phyloP scores from a whole-genome alignment of 1,140 invertebrate genomes.

The Drosophila sproati region DNA sequence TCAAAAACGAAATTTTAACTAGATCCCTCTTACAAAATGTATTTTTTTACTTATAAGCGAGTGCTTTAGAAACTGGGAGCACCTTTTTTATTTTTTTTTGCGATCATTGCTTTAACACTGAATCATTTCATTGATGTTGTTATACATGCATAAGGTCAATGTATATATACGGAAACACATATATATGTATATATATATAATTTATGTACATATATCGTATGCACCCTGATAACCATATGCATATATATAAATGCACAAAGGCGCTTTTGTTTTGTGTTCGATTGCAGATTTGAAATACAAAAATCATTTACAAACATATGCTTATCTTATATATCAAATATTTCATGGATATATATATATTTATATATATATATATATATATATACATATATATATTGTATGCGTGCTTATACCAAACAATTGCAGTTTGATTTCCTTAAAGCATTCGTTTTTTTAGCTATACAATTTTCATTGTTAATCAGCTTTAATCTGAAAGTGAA shows the following conservation, averaged over 20 bases:
- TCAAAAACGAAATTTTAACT: too few relatives aligned
- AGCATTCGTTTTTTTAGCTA: slow-evolving; percentile 15
- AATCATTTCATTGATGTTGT: too few relatives aligned
- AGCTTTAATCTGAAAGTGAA: slow-evolving; percentile 43
- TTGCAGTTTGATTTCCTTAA: slow-evolving; percentile 4
- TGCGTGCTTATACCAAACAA: slow-evolving; percentile 3
- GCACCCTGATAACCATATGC: not conserved
- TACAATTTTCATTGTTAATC: slow-evolving; percentile 5
- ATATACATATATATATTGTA: too few relatives aligned
- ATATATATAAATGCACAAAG: not conserved
- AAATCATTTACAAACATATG: not conserved
- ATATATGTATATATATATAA: not conserved
- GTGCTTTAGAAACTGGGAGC: too few relatives aligned
- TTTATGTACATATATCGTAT: not conserved
- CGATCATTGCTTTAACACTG: too few relatives aligned
- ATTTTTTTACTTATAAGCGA: too few relatives aligned
- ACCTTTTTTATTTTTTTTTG: too few relatives aligned
- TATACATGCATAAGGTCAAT: too few relatives aligned
- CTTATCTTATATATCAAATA: not conserved
- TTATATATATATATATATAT: not conserved
- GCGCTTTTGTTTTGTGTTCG: slow-evolving; percentile 8
- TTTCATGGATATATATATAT: not conserved
- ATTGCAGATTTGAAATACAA: slow-evolving; percentile 2
- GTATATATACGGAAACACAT: not conserved
- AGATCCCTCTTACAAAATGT: too few relatives aligned